phyloP scores from a whole-genome alignment of 2,113 vertebrate species.

The Columbina picui region DNA sequence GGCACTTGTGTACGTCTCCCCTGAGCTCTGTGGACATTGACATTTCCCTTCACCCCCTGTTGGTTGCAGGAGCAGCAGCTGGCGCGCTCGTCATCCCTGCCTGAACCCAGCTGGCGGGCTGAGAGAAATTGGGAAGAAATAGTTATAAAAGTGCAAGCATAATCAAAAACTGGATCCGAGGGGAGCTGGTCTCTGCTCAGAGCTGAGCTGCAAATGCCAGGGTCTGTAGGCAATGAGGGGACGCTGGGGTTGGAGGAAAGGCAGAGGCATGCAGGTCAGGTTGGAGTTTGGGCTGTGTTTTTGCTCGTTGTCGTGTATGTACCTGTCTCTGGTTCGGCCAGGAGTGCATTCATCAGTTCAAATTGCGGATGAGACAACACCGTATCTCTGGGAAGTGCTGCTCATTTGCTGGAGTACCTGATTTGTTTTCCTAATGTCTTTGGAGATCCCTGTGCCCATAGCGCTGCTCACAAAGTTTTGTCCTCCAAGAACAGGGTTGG shows the following conservation, averaged over 20 bases:
- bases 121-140: background rate
- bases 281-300: background rate
- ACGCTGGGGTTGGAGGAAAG: background rate
- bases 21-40: fast-evolving
- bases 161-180: background rate
- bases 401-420: background rate
- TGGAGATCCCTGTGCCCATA: background rate
- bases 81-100: background rate
- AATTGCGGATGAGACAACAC: background rate
- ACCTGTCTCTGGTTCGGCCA: background rate
- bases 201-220: background rate
- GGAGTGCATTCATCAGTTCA: background rate
- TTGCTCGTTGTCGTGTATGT: fast-evolving
- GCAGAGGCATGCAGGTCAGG: background rate
- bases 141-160: background rate
- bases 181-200: background rate
- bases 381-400: background rate
- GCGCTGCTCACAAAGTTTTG: background rate
- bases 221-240: background rate
- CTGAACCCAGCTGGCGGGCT: background rate
- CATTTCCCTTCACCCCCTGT: background rate
- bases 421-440: background rate
- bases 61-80: background rate
- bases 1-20: background rate
- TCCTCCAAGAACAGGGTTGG: background rate